Base-by-base conservation (phyloP, 2,797 vertebrate species). In the Gambelia wislizenii region DNA sequence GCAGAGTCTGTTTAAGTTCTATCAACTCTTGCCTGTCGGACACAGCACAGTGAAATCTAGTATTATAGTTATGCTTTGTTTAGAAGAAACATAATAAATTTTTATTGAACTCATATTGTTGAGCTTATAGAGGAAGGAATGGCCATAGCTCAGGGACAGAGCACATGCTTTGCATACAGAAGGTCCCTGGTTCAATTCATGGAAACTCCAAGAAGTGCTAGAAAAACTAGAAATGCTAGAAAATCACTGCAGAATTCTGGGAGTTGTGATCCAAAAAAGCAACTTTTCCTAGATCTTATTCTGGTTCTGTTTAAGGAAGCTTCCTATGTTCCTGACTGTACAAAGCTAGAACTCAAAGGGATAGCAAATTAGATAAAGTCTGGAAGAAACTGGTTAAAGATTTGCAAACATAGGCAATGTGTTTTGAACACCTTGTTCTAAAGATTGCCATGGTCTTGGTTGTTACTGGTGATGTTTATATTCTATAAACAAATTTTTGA, bases 41-140 rank as follows among this genome's bases (percentile, higher is more conserved):
- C 52, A 25, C 33, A 44, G 4, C 77, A 74, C 36, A 33, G 33
- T 81, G 67, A 8, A 0, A 0, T 44, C 90, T 88, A 67, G 18
- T 39, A 76, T 36, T 67, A 27, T 9, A 88, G 56, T 74, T 47
- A 4, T 87, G 52, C 33, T 84, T 87, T 67, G n/a, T 83, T 88
- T 44, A 76, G 25, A 2, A 25, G 39, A 87, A 88, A 75, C 78
- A 44, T 59, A 77, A 77, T 77, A 77, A 77, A 61, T 64, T 49
- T 47, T 33, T n/a, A 8, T 79, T 33, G 30, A 67, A 33, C 2
- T 67, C 30, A 33, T 67, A 67, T 67, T 67, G 64, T 67, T 67
- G 64, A 33, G 64, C 30, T 67, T 67, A 67, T 67, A 67, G 30
- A 67, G 64, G 33, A 33, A 67, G 64, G 30, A n/a, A n/a, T n/a